Evolutionary conservation across 2,888 invertebrate species (phyloP).

Genomic region (Alcis repandata): DNA sequence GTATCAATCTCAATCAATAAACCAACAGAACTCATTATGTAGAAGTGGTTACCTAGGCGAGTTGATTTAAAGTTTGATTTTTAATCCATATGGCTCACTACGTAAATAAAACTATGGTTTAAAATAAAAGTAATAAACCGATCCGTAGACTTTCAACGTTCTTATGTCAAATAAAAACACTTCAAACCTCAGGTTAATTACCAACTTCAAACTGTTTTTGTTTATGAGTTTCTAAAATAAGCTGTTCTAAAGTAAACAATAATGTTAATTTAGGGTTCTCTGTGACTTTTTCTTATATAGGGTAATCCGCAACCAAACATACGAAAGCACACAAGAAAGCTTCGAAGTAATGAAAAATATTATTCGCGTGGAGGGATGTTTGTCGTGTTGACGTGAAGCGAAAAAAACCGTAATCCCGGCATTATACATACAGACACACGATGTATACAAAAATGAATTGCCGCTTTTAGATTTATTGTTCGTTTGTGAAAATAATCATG

Average conservation of each 20-base stretch:
- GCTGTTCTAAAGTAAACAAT: not conserved
- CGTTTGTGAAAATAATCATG: not conserved
- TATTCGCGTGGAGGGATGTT: conserved; percentile 32
- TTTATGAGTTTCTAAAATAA: not conserved
- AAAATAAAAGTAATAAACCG: not conserved
- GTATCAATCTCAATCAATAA: too few relatives aligned
- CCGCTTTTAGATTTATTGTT: conserved; percentile 21
- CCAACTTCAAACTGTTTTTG: not conserved
- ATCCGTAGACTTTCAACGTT: not conserved
- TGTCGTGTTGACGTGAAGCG: conserved; percentile 28
- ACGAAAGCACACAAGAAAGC: conserved; percentile 14
- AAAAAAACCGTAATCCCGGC: conserved; percentile 29
- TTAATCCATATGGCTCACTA: too few relatives aligned
- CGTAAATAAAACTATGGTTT: too few relatives aligned
- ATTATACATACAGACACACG: conserved; percentile 16
- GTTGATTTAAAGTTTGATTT: too few relatives aligned
- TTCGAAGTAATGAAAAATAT: conserved; percentile 35
- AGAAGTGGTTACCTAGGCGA: too few relatives aligned
- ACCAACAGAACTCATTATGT: too few relatives aligned
- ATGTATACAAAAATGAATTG: conserved; percentile 21
- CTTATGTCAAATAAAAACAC: not conserved
- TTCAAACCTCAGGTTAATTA: too few relatives aligned
- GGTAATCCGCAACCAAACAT: conserved; percentile 31
- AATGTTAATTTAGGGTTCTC: conserved; percentile 9
- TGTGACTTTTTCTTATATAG: conserved; percentile 11